These are phyloP conservation scores for Schizopygopsis pylzovi DNA, from an alignment of 2,797 vertebrate species.

Conservation along the genomic window DNA sequence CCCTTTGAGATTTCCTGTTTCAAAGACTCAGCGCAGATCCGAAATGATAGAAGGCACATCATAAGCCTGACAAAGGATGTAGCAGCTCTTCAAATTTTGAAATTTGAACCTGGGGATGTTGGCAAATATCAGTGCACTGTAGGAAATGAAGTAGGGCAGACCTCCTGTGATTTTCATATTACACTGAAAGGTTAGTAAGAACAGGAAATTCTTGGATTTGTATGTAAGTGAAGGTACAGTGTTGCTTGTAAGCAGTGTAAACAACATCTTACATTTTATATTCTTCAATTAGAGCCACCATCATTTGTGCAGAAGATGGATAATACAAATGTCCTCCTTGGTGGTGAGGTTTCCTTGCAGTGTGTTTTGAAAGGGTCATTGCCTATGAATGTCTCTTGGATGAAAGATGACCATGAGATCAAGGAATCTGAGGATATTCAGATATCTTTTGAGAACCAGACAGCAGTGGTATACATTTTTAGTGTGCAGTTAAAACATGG, in stretches of 20 bases:
- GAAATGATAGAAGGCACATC: constrained; percentile 92
- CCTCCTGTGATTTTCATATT: constrained; percentile 86
- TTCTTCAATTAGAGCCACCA: constrained; percentile 85
- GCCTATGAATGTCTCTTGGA: constrained; percentile 91
- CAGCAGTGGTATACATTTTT: constrained; percentile 85
- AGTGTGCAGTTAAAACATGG: constrained; percentile 86
- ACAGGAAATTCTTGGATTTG: neutral
- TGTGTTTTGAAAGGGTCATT: constrained; percentile 90
- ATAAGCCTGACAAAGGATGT: constrained; percentile 86
- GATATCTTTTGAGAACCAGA: constrained; percentile 88
- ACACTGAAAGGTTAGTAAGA: constrained; percentile 91
- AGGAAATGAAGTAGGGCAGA: constrained; percentile 91
- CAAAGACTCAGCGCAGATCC: constrained; percentile 88
- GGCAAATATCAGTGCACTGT: constrained; percentile 91
- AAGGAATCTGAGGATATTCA: constrained; percentile 88
- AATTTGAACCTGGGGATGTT: constrained; percentile 85
- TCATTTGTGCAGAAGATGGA: constrained; percentile 92
- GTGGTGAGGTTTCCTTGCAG: constrained; percentile 86
- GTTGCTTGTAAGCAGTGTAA: constrained; percentile 26
- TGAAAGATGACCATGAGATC: constrained; percentile 94
- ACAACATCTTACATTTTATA: constrained; percentile 36
- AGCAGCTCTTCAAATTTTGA: constrained; percentile 87
- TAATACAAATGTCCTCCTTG: constrained; percentile 85
- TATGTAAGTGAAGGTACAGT: neutral
- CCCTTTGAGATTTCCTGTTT: constrained; percentile 92